Percentiles rank a stretch among this genome's conserved stretches.
These are phyloP conservation scores for Acanthis flammea DNA, from an alignment of 2,797 vertebrate species.

Conservation along the genomic window DNA sequence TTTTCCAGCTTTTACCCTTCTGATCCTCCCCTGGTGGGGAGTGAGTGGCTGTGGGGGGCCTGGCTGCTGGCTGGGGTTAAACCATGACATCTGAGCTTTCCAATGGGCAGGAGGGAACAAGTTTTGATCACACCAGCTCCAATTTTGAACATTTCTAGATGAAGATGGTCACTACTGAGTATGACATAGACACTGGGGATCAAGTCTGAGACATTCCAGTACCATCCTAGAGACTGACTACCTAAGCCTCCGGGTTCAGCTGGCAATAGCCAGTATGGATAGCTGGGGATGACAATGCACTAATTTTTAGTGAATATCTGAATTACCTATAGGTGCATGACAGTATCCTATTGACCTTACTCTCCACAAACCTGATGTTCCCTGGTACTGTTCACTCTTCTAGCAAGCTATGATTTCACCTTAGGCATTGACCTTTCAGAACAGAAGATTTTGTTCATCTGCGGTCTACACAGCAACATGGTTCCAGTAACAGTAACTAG, in stretches of 20 bases:
- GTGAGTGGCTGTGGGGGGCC: not conserved
- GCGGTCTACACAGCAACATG: not conserved
- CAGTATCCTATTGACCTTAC: not conserved
- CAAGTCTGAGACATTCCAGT: not conserved
- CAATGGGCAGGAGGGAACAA: not conserved
- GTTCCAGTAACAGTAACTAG: not conserved
- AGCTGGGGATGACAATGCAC: accelerated
- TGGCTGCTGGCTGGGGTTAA: not conserved
- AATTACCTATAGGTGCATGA: not conserved
- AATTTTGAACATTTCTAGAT: not conserved
- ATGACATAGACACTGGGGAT: not conserved
- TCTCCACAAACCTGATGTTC: not conserved
- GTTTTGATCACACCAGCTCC: not conserved
- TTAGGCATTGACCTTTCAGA: not conserved
- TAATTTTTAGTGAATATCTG: not conserved
- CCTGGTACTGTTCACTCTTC: not conserved
- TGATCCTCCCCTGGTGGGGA: not conserved
- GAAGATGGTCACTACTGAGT: not conserved
- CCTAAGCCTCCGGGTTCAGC: not conserved
- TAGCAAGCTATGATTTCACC: not conserved
- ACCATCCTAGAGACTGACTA: not conserved
- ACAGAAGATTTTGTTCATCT: not conserved
- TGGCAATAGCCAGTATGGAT: not conserved
- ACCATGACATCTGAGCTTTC: accelerated
- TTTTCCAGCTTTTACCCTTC: not conserved